Percentiles rank a stretch among this genome's conserved stretches.
These are phyloP conservation scores for Proteles cristata DNA, from an alignment of 2,113 vertebrate species.

Conservation along the genomic window DNA sequence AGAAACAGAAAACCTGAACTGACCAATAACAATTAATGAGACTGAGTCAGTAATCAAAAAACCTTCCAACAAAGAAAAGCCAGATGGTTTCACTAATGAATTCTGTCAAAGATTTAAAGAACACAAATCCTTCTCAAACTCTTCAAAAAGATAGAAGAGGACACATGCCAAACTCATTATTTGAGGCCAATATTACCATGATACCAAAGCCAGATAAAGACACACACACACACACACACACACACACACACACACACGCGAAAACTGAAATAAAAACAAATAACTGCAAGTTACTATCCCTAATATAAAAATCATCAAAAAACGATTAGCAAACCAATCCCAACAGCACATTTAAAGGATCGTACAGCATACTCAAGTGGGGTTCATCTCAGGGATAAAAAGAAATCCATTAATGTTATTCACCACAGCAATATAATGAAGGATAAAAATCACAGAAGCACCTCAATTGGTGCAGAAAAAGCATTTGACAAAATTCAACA, in stretches of 20 bases:
- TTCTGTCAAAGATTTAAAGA: neutral
- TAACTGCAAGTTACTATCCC: neutral
- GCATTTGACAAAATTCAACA: neutral
- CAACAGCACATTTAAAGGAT: neutral
- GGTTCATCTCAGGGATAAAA: neutral
- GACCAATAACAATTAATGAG: neutral
- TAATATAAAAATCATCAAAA: neutral
- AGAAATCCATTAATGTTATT: neutral
- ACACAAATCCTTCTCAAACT: neutral
- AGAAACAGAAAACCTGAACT: neutral
- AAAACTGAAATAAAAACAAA: no score
- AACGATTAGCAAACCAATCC: neutral
- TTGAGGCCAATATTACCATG: neutral
- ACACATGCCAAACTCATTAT: neutral
- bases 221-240: no score
- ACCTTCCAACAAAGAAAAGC: neutral
- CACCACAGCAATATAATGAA: neutral
- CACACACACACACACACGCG: no score
- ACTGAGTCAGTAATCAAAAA: neutral
- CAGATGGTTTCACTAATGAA: neutral
- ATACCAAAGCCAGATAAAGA: neutral
- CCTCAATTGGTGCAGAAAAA: no score
- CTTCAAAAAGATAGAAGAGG: neutral
- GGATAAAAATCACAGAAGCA: neutral
- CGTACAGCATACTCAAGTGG: neutral